Base-by-base conservation (phyloP, 2,888 invertebrate species). In the Mesoligia furuncula region DNA sequence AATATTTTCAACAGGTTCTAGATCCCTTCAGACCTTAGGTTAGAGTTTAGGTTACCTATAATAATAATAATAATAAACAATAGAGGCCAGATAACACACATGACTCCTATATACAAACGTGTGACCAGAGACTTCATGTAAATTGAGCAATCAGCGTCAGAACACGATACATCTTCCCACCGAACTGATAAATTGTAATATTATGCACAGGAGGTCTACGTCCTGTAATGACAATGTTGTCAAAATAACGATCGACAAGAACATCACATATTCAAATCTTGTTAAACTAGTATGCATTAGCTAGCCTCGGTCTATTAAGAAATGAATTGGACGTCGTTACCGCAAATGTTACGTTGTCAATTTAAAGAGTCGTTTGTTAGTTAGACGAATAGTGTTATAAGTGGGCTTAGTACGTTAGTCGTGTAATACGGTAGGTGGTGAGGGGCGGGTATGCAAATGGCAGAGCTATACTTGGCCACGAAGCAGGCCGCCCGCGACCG, bases 381-480 rank as follows among this genome's bases (percentile, higher is more conserved):
- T 75, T 83, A 68, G 78, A 72, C 17, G 45, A 64, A 78, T 71
- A 36, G 62, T 68, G 62, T 76, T 79, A 48, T 82, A 84, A 80
- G 77, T 81, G 84, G 85, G 82, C 86, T 88, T 85, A 85, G 88
- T 87, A 87, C 90, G 84, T 91, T 90, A 91, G 94, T 88, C 86
- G 96, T 90, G 95, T 96, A 95, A 94, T 93, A 93, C 94, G 92
- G 96, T 95, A 94, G 95, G 93, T 91, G 91, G 93, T 91, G 94
- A 93, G 94, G 92, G 93, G 92, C 92, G 94, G 95, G 94, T 95
- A 96, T 96, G 96, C 96, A 96, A 96, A 96, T 96, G 95, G 95
- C 95, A 93, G 95, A 92, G 95, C 95, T 95, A 94, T 95, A 95
- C 94, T 95, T 94, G 94, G 95, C 93, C 94, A 94, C 94, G 93